A percentile compares a stretch with the other conserved stretches of the same genome.
Conservation (phyloP, 1,140 invertebrate species). For the Zaprionus camerounensis region DNA sequence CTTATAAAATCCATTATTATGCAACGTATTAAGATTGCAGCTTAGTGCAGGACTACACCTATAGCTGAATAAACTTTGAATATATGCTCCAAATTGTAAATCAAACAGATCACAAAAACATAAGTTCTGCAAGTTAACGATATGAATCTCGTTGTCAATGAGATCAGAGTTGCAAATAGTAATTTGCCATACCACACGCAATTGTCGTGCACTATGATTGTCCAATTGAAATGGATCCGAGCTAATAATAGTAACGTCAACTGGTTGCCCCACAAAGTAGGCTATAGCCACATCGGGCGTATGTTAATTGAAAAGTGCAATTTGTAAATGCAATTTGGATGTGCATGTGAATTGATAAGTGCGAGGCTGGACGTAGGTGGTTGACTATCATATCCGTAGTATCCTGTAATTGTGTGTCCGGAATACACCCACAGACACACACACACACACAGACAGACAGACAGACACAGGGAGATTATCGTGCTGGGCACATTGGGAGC, state of each 20-base stretch:
- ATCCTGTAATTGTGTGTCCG: slow-evolving; percentile 23
- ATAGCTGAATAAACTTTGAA: neutral
- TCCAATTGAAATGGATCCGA: neutral
- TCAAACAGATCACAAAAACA: no score
- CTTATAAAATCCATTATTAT: no score
- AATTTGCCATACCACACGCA: neutral
- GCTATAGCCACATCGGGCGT: neutral
- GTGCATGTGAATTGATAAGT: neutral
- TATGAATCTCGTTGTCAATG: neutral
- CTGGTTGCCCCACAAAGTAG: neutral
- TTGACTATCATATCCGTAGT: slow-evolving; percentile 18
- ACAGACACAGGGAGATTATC: neutral
- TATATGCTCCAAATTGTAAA: no score
- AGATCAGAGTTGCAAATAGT: neutral
- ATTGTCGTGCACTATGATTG: neutral
- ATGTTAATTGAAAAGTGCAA: slow-evolving; percentile 1
- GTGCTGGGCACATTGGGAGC: slow-evolving; percentile 39
- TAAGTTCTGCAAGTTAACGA: neutral
- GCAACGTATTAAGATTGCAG: no score
- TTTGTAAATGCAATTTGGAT: slow-evolving; percentile 14
- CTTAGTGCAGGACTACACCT: no score
- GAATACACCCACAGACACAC: slow-evolving; percentile 11
- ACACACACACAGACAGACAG: slow-evolving; percentile 5
- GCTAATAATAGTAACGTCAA: neutral
- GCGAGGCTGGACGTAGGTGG: neutral